Conservation (phyloP, 1,140 invertebrate genomes). For the Meloidogyne floridensis region DNA sequence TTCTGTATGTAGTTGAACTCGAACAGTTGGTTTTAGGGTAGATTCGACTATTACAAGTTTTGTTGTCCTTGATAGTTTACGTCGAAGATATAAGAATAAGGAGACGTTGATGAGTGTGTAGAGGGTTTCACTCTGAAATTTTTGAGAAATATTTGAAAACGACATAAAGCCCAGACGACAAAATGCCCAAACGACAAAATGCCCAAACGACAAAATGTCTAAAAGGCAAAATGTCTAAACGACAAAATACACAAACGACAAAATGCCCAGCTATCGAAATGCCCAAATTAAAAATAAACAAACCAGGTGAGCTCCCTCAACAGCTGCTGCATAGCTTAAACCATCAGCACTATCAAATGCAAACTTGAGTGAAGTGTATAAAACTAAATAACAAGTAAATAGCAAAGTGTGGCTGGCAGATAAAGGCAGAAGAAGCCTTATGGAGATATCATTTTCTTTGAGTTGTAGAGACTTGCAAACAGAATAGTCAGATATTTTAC, state of each 20-base stretch:
- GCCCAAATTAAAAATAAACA: too few species aligned
- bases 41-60: neutral
- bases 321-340: neutral
- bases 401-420: neutral
- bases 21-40: neutral
- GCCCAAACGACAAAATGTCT: too few species aligned
- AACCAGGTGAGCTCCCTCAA: constrained; percentile 7
- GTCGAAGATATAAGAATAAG: neutral
- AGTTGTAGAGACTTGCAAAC: neutral
- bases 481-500: constrained; percentile 5
- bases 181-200: too few species aligned
- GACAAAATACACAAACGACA: too few species aligned
- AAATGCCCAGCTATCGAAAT: too few species aligned
- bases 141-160: too few species aligned
- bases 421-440: neutral
- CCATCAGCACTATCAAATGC: neutral
- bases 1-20: neutral
- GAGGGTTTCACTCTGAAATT: neutral
- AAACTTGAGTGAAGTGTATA: neutral
- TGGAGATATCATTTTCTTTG: neutral
- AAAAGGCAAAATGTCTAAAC: too few species aligned
- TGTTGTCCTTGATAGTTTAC: neutral
- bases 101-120: neutral
- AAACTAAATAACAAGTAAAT: neutral
- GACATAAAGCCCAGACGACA: too few species aligned